phyloP scores from a whole-genome alignment of 2,888 invertebrate genomes.

The Ischnura elegans region DNA sequence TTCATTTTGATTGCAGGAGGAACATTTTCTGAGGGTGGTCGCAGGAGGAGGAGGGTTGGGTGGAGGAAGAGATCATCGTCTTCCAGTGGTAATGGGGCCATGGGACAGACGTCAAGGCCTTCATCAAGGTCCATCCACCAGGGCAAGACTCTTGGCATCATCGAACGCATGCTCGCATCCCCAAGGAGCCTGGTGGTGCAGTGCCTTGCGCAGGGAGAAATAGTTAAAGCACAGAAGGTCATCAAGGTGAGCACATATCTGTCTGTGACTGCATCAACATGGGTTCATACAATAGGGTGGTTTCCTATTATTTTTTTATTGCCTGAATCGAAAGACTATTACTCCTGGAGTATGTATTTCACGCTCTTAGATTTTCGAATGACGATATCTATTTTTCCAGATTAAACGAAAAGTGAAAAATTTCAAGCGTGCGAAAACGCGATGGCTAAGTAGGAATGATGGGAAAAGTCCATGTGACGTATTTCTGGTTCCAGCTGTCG shows the following conservation, averaged over 20 bases:
- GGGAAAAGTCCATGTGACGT: too few species aligned
- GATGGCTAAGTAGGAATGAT: too few species aligned
- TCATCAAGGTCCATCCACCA: background rate
- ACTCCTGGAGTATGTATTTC: too few species aligned
- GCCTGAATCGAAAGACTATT: too few species aligned
- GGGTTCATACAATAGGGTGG: too few species aligned
- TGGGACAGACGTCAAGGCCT: background rate
- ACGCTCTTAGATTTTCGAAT: too few species aligned
- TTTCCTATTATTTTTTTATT: too few species aligned
- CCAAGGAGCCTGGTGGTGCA: slow-evolving; percentile 87
- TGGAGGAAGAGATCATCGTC: background rate
- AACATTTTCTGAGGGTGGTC: slow-evolving; percentile 30
- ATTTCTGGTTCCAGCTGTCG: too few species aligned
- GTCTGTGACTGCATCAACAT: too few species aligned
- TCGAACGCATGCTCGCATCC: slow-evolving; percentile 87
- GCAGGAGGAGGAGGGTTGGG: background rate
- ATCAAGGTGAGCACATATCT: slow-evolving; percentile 85
- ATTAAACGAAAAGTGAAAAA: too few species aligned
- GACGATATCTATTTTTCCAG: too few species aligned
- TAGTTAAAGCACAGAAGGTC: slow-evolving; percentile 87
- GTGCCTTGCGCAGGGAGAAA: slow-evolving; percentile 87
- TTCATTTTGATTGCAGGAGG: background rate
- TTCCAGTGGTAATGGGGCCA: background rate
- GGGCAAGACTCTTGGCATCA: slow-evolving; percentile 70
- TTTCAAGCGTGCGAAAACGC: too few species aligned